Conservation (phyloP, 2,113 vertebrate species). For the Rhinogobius similis region DNA sequence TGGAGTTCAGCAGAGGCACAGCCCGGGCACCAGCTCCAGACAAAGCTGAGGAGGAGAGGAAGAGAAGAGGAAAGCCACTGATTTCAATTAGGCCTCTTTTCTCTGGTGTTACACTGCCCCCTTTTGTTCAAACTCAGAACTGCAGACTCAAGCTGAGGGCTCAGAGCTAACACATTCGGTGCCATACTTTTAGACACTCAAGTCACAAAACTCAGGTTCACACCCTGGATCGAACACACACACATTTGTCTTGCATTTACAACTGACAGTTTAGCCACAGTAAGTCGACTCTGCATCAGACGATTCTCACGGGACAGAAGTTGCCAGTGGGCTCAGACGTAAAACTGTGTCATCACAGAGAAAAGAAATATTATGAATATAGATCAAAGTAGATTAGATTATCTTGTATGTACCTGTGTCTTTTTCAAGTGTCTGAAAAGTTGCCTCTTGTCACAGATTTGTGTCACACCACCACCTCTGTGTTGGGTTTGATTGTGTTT, state of each 20-base stretch:
- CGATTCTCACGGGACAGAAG: slow-evolving; percentile 43
- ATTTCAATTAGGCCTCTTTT: slow-evolving; percentile 26
- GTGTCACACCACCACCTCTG: slow-evolving; percentile 46
- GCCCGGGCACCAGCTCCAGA: slow-evolving; percentile 45
- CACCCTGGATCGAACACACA: slow-evolving; percentile 31
- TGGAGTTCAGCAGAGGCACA: slow-evolving; percentile 25
- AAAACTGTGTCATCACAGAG: slow-evolving; percentile 37
- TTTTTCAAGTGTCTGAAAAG: slow-evolving; percentile 56
- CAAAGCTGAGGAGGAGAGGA: slow-evolving; percentile 45
- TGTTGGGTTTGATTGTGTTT: slow-evolving; percentile 47
- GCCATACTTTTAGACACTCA: slow-evolving; percentile 23
- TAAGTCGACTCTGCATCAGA: slow-evolving; percentile 35
- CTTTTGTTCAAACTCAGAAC: slow-evolving; percentile 49
- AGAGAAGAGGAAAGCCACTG: slow-evolving; percentile 40
- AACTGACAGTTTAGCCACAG: slow-evolving; percentile 53
- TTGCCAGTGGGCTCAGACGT: slow-evolving; percentile 45
- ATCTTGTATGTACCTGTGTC: slow-evolving; percentile 35
- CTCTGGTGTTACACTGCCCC: slow-evolving; percentile 72
- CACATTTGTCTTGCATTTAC: slow-evolving; percentile 59
- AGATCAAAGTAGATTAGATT: slow-evolving; percentile 53
- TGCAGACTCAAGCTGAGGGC: neutral
- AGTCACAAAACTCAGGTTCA: slow-evolving; percentile 22
- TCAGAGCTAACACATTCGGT: slow-evolving; percentile 11
- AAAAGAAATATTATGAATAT: slow-evolving; percentile 42
- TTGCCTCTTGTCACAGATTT: slow-evolving; percentile 51